A percentile compares a stretch with the other conserved stretches of the same genome.
These are phyloP conservation scores for Eretmochelys imbricata DNA, from an alignment of 2,113 vertebrate species.

Conservation along the genomic window DNA sequence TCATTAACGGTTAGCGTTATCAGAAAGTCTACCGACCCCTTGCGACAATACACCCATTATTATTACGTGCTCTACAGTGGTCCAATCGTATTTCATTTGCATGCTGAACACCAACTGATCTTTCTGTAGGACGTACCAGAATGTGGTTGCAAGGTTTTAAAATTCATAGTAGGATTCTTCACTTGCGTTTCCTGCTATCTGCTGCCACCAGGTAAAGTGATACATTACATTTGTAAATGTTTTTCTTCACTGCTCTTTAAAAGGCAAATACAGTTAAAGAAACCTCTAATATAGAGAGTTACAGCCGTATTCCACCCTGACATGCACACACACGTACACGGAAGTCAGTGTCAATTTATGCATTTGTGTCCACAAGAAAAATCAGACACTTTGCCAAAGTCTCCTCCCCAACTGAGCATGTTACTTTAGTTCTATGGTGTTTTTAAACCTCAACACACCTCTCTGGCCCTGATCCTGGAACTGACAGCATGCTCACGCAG, in stretches of 20 bases:
- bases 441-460: background rate
- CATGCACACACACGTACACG: no score
- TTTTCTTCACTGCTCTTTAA: background rate
- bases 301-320: background rate
- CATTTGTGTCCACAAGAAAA: background rate
- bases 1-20: background rate
- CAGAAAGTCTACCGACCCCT: background rate
- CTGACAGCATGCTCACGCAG: accelerated
- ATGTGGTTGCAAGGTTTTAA: background rate
- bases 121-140: background rate
- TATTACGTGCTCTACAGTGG: background rate
- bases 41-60: background rate
- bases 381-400: background rate
- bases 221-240: background rate
- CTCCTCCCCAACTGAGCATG: background rate
- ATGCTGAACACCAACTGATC: background rate
- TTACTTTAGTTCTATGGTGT: background rate
- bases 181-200: accelerated
- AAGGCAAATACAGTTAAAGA: background rate
- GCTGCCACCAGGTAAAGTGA: background rate
- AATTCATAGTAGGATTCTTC: background rate
- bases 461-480: background rate
- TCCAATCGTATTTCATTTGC: background rate
- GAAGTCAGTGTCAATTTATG: background rate
- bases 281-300: no score